Conservation (phyloP, 2,797 vertebrate genomes). For the Sarcoramphus papa region DNA sequence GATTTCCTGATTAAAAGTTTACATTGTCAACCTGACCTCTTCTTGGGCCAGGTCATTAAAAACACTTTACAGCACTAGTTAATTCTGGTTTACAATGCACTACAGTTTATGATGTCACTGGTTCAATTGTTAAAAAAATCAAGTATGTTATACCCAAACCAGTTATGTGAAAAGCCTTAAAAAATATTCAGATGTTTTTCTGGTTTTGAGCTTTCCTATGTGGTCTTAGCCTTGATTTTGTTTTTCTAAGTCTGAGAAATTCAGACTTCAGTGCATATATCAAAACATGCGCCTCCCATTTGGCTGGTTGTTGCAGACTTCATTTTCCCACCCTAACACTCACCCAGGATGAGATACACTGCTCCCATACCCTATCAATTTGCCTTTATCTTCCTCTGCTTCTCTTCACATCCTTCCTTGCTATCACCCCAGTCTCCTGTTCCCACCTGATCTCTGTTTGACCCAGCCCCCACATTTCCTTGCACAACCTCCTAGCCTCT, state of each 20-base stretch:
- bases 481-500: not conserved
- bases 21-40: not conserved
- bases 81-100: not conserved
- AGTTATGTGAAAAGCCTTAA: not conserved
- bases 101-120: not conserved
- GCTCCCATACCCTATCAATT: not conserved
- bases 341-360: not conserved
- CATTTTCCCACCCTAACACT: not conserved
- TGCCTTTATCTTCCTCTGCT: not conserved
- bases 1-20: conserved; percentile 34
- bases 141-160: not conserved
- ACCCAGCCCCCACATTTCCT: not conserved
- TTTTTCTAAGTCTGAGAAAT: not conserved
- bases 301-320: not conserved
- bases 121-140: not conserved
- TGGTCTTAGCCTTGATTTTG: not conserved
- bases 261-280: not conserved
- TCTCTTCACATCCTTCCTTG: not conserved
- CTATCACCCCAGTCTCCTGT: not conserved
- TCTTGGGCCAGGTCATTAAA: not conserved
- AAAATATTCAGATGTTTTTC: not conserved
- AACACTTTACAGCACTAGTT: not conserved
- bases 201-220: not conserved
- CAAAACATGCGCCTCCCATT: not conserved
- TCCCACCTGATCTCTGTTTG: not conserved